These are phyloP conservation scores for Lagopus leucura DNA, from an alignment of 2,113 vertebrate genomes.

Conservation along the genomic window DNA sequence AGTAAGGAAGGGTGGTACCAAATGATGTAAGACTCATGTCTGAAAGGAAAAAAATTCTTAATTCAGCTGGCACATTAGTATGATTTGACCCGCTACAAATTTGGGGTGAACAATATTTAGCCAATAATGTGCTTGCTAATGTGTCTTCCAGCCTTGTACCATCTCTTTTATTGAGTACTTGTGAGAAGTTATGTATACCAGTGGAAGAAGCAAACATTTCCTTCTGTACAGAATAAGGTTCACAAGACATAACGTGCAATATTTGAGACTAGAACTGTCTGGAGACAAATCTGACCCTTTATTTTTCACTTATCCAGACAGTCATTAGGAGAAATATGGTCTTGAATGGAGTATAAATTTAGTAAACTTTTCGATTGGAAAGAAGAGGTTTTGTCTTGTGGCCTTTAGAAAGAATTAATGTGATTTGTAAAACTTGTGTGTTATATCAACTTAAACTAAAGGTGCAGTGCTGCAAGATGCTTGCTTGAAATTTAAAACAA, in stretches of 20 bases:
- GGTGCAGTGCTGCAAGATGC: slow-evolving; percentile 56
- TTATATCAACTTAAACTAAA: not conserved
- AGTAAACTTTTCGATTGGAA: not conserved
- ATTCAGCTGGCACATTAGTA: not conserved
- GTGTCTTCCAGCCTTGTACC: not conserved
- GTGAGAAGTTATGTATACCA: slow-evolving; percentile 2
- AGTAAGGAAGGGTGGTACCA: not conserved
- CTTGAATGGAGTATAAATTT: not conserved
- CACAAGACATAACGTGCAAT: slow-evolving; percentile 65
- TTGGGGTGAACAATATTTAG: not conserved
- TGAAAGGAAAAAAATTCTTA: not conserved
- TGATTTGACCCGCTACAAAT: not conserved
- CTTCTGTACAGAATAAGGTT: slow-evolving; percentile 59
- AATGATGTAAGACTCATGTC: not conserved
- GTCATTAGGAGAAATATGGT: not conserved
- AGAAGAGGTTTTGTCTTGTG: slow-evolving; percentile 59
- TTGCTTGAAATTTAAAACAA: not conserved
- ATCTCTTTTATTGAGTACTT: not conserved
- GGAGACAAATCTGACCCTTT: not conserved
- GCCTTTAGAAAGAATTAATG: slow-evolving; percentile 36
- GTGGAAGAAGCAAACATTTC: slow-evolving; percentile 74
- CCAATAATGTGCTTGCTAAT: not conserved
- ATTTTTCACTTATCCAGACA: not conserved
- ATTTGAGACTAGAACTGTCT: slow-evolving; percentile 25
- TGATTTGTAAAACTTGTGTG: not conserved